Conservation (phyloP, 2,113 vertebrate genomes). For the Plestiodon gilberti region DNA sequence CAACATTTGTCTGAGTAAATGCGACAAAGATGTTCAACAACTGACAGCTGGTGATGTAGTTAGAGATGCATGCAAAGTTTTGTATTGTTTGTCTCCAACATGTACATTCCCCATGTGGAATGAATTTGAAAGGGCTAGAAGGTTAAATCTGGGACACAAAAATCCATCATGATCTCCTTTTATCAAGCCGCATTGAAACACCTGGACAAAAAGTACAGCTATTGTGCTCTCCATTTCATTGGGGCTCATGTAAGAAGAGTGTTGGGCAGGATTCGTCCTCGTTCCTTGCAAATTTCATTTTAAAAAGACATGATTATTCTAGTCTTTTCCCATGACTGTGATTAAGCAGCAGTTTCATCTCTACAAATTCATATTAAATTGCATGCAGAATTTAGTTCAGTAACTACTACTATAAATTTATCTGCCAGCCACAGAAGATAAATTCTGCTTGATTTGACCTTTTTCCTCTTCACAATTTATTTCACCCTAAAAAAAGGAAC, state of each 20-base stretch:
- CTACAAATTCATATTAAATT: conserved; percentile 23
- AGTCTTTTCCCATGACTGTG: background rate
- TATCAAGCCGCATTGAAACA: background rate
- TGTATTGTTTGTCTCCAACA: background rate
- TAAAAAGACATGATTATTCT: background rate
- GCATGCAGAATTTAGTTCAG: conserved; percentile 8
- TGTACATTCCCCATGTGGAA: background rate
- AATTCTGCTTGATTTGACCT: conserved; percentile 42
- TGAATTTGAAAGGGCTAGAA: background rate
- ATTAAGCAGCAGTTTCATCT: conserved; percentile 30
- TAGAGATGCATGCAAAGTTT: conserved; percentile 14
- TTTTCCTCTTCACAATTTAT: conserved; percentile 33
- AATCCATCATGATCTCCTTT: background rate
- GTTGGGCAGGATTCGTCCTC: background rate
- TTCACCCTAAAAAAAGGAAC: background rate
- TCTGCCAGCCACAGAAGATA: conserved; percentile 11
- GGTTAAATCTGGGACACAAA: background rate
- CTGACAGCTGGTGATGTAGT: conserved; percentile 15
- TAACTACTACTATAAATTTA: conserved; percentile 1
- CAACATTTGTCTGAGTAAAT: conserved; percentile 39
- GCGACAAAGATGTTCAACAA: background rate
- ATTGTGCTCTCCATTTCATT: background rate
- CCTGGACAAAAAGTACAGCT: background rate
- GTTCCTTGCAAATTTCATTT: background rate
- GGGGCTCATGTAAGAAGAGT: background rate